Conservation (phyloP, 2,797 vertebrate genomes). For the Botia kubotai region DNA sequence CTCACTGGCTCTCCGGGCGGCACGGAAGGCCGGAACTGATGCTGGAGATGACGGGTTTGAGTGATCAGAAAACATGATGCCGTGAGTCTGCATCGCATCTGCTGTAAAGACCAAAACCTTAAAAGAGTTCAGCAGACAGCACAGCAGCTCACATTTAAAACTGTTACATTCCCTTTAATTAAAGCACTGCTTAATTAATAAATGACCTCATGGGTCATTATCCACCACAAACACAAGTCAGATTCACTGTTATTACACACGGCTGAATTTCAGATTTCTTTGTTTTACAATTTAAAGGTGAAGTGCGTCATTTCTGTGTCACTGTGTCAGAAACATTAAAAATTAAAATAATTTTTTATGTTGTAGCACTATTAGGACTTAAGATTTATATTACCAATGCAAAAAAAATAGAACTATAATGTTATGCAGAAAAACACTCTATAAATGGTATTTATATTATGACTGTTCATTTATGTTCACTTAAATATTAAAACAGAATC, state of each 20-base stretch:
- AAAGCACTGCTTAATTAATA: background rate
- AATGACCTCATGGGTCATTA: constrained; percentile 14
- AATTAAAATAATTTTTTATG: too few relatives aligned
- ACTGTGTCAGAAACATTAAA: too few relatives aligned
- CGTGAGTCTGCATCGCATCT: constrained; percentile 86
- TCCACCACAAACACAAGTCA: constrained; percentile 29
- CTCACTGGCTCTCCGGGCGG: constrained; percentile 90
- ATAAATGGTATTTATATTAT: too few relatives aligned
- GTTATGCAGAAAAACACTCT: too few relatives aligned
- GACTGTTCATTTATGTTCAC: too few relatives aligned
- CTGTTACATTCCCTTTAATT: background rate
- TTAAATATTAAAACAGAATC: too few relatives aligned
- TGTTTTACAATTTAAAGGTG: constrained; percentile 14
- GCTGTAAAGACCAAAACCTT: constrained; percentile 77
- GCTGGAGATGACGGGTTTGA: constrained; percentile 81
- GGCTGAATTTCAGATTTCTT: background rate
- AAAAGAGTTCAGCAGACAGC: background rate
- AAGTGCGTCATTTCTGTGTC: background rate
- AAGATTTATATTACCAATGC: too few relatives aligned
- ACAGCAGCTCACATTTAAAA: background rate
- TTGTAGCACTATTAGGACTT: too few relatives aligned
- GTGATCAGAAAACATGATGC: constrained; percentile 82
- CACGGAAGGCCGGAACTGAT: constrained; percentile 81
- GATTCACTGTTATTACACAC: background rate
- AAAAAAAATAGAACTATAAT: too few relatives aligned